Conservation (phyloP, 2,888 invertebrate species). For the Creontiades dilutus region DNA sequence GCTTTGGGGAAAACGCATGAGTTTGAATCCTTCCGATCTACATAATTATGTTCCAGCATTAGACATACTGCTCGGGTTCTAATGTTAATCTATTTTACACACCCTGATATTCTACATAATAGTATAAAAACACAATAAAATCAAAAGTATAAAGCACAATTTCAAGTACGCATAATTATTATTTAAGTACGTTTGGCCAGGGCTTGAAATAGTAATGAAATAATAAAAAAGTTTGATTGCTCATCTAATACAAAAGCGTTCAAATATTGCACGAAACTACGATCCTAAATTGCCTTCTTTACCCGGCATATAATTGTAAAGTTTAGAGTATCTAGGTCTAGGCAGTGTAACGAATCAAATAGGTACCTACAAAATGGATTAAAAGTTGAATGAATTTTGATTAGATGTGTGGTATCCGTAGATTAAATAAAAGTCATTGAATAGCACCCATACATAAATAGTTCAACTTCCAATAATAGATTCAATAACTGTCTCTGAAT, state of each 20-base stretch:
- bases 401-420: no score
- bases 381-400: no score
- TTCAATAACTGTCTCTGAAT: no score
- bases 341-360: not conserved
- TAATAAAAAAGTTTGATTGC: not conserved
- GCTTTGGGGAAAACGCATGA: no score
- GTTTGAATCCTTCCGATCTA: no score
- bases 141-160: not conserved
- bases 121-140: not conserved
- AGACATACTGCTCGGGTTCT: no score
- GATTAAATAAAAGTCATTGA: no score
- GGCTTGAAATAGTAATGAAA: not conserved
- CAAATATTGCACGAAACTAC: not conserved
- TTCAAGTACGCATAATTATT: not conserved
- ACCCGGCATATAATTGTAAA: not conserved
- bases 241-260: not conserved
- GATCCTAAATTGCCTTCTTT: conserved; percentile 17
- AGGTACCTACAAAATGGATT: no score
- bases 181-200: not conserved
- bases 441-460: no score
- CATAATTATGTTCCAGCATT: no score
- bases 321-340: not conserved
- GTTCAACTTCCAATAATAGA: no score
- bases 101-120: not conserved
- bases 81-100: not conserved